These are phyloP conservation scores for Channa striata DNA, from an alignment of 2,797 vertebrate genomes.

Conservation along the genomic window DNA sequence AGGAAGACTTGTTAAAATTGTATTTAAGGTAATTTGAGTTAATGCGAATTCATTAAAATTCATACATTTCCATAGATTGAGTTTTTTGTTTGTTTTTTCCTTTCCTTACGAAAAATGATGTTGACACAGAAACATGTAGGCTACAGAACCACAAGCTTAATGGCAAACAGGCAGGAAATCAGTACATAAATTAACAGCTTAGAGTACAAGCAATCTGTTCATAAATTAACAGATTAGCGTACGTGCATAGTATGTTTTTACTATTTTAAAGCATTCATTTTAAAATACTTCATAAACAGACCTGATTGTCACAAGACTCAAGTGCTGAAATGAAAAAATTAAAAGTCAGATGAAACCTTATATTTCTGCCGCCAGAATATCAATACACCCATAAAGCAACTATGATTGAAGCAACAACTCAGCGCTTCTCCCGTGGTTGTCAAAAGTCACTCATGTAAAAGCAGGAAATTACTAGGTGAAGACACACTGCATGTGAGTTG, in stretches of 20 bases:
- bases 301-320: neutral
- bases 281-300: neutral
- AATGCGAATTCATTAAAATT: too few species aligned
- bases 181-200: conserved; percentile 2
- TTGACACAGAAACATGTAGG: too few species aligned
- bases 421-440: conserved; percentile 23
- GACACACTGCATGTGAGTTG: neutral
- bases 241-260: neutral
- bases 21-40: too few species aligned
- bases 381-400: neutral
- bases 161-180: neutral
- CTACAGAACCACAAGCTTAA: conserved; percentile 7
- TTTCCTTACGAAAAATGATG: too few species aligned
- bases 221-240: conserved; percentile 12
- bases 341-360: conserved; percentile 13
- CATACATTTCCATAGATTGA: too few species aligned
- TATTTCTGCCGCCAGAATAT: conserved; percentile 14
- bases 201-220: conserved; percentile 3
- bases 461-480: conserved; percentile 24
- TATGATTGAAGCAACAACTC: conserved; percentile 57
- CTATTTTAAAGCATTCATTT: neutral
- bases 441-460: conserved; percentile 27
- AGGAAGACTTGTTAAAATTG: too few species aligned
- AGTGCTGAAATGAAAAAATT: conserved; percentile 12
- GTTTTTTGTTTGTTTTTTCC: too few species aligned